These are phyloP conservation scores for Sciurus niger DNA, from an alignment of 2,113 vertebrate species.

Conservation along the genomic window DNA sequence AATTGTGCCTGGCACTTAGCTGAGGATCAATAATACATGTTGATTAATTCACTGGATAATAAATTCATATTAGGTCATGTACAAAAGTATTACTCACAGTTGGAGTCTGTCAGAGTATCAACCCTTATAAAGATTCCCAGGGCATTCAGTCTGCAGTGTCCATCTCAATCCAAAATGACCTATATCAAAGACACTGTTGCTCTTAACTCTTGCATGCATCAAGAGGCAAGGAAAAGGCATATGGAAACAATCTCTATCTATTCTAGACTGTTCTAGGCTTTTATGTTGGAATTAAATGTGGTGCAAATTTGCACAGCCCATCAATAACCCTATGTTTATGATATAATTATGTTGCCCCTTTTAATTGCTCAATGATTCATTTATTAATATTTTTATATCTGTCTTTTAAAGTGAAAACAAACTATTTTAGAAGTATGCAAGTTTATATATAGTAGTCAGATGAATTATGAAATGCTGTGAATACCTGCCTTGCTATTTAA, in stretches of 20 bases:
- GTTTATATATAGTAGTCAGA: conserved; percentile 29
- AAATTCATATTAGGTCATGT: conserved; percentile 39
- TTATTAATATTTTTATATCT: conserved; percentile 1
- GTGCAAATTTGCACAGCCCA: not conserved
- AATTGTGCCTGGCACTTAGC: not conserved
- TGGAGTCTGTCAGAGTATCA: not conserved
- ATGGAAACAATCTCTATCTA: not conserved
- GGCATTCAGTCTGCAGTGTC: not conserved
- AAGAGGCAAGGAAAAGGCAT: not conserved
- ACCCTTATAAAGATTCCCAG: not conserved
- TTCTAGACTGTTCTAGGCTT: not conserved
- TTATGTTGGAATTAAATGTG: not conserved
- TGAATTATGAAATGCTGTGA: not conserved
- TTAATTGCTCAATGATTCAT: not conserved
- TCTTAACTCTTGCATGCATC: not conserved
- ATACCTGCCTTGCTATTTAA: not conserved
- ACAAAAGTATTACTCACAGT: conserved; percentile 20
- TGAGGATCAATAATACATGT: conserved; percentile 49
- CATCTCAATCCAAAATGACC: not conserved
- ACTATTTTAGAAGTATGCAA: conserved; percentile 24
- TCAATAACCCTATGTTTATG: not conserved
- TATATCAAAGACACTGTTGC: not conserved
- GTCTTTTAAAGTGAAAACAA: not conserved
- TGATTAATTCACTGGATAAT: conserved; percentile 57
- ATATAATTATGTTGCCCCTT: not conserved